A percentile compares a stretch with the other conserved stretches of the same genome.
phyloP scores from a whole-genome alignment of 2,113 vertebrate genomes.

The Argyrosomus japonicus region DNA sequence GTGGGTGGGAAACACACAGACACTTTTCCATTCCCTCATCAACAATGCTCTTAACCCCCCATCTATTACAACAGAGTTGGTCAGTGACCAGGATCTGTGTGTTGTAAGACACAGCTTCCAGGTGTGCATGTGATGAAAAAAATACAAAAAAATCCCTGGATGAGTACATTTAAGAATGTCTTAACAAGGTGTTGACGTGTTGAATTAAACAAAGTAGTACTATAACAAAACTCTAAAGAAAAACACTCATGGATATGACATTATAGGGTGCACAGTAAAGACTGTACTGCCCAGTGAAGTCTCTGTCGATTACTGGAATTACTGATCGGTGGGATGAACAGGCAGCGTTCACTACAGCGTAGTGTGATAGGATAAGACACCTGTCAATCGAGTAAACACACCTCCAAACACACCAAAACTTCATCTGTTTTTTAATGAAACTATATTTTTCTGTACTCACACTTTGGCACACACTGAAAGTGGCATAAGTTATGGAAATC shows the following conservation, averaged over 20 bases:
- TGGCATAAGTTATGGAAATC: background rate
- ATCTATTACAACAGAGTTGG: slow-evolving; percentile 39
- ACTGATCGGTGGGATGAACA: background rate
- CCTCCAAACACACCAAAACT: background rate
- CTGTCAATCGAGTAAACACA: background rate
- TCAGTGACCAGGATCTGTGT: slow-evolving; percentile 14
- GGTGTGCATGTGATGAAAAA: slow-evolving; percentile 8
- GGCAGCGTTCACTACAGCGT: too few relatives aligned
- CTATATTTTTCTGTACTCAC: background rate
- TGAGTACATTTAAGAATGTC: background rate
- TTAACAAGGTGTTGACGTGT: too few relatives aligned
- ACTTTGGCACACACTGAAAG: background rate
- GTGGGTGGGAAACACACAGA: slow-evolving; percentile 31
- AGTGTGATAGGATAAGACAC: background rate
- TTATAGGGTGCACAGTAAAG: background rate
- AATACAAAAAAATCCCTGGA: background rate
- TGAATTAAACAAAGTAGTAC: background rate
- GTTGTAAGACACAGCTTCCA: background rate
- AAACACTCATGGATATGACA: background rate
- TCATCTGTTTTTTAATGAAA: background rate
- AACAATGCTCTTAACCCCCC: slow-evolving; percentile 14
- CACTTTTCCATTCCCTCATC: slow-evolving; percentile 33
- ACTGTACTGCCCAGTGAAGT: background rate
- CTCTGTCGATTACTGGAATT: background rate
- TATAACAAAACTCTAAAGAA: background rate